Base-by-base conservation (phyloP, 2,797 vertebrate genomes). In the Heliangelus exortis region DNA sequence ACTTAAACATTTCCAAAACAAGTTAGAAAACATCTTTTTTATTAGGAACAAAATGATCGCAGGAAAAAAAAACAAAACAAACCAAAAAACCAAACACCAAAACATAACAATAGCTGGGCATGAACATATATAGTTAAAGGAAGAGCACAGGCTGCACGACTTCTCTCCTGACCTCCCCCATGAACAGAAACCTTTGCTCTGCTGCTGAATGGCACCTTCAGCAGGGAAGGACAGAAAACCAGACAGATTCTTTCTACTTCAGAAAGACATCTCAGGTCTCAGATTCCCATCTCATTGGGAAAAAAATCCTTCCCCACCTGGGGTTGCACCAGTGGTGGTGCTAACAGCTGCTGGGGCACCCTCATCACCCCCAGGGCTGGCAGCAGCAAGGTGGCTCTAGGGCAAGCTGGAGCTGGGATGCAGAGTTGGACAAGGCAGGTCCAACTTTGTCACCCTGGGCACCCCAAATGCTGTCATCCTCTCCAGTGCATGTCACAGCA, bases 1-100 rank as follows among this genome's bases (percentile, higher is more conserved):
- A 67, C 6, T 39, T 74, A 48, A 62, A 41, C 12, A 50, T 57
- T 50, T 83, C 48, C 7, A 12, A 80, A 89, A 53, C 50, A 88
- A 81, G 66, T 57, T 96, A 96, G 71, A 96, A 97, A 97, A 93
- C 81, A 73, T 50, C 43, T 88, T 91, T 87, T 96, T 97, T 96
- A 95, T 96, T 97, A 88, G 74, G 77, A 90, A 93, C 29, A 84
- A 93, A 94, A 93, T 62, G 12, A 87, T 85, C 1, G 2, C 0
- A 0, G 6, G 9, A 76, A 45, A 47, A 15, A 28, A 34, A 15
- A 43, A 54, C 65, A 47, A 47, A 47, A 47, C 21, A 20, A 47
- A 47, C 9, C 48, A 50, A 51, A 59, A 3, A 28, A 9, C 39
- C 39, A 41, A 50, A 28, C 34, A 83, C 50, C 43, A 17, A 19